These are phyloP conservation scores for Laupala kohalensis DNA, from an alignment of 1,140 invertebrate genomes.

Conservation along the genomic window DNA sequence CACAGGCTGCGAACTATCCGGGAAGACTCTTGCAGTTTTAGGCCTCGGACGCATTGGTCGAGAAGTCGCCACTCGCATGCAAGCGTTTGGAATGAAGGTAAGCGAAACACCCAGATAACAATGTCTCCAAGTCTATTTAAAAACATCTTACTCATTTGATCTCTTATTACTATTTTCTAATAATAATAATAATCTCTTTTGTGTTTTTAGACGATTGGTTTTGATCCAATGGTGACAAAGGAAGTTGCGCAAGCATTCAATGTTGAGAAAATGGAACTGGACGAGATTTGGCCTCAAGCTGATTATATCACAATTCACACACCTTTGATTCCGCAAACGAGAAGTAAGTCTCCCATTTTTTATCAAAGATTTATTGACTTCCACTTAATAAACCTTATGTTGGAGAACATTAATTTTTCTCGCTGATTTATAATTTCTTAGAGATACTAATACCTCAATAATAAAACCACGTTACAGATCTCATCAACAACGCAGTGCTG, in stretches of 20 bases:
- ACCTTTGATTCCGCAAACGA: conserved; percentile 84
- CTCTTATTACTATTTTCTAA: too few species aligned
- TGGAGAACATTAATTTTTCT: too few species aligned
- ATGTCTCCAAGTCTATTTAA: too few species aligned
- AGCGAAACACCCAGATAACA: too few species aligned
- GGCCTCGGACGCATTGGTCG: conserved; percentile 91
- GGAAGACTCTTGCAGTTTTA: conserved; percentile 84
- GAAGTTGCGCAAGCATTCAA: conserved; percentile 60
- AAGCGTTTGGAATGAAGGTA: conserved; percentile 90
- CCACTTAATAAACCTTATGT: too few species aligned
- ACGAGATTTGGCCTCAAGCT: conserved; percentile 81
- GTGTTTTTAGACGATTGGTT: conserved; percentile 62
- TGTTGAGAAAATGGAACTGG: conserved; percentile 61
- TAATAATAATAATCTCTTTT: too few species aligned
- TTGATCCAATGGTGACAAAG: conserved; percentile 75
- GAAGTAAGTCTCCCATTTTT: too few species aligned
- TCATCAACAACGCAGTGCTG: conserved; percentile 69
- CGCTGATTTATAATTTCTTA: too few species aligned
- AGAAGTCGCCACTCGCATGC: conserved; percentile 87
- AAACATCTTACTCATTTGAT: too few species aligned
- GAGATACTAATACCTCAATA: too few species aligned
- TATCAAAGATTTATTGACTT: too few species aligned
- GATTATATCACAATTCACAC: conserved; percentile 97
- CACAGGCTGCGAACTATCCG: conserved; percentile 76
- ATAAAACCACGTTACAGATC: too few species aligned